Conservation (phyloP, 1,140 invertebrate species). For the Lepidurus arcticus region DNA sequence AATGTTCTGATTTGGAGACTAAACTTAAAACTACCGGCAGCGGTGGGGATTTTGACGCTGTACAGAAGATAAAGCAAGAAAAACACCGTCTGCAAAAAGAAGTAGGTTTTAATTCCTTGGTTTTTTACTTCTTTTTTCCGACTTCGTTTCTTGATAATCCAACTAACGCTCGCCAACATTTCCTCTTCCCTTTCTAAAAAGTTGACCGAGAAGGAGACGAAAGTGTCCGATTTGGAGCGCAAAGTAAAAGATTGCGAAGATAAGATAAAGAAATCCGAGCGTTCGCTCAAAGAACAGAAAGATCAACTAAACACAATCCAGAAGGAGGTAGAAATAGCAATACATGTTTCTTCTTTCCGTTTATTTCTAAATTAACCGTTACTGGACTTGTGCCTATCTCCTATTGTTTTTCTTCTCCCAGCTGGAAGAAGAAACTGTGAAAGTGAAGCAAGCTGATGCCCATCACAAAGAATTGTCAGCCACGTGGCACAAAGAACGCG, state of each 20-base stretch:
- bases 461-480: conserved; percentile 49
- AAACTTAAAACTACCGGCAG: conserved; percentile 35
- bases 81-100: conserved; percentile 54
- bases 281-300: conserved; percentile 51
- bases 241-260: conserved; percentile 56
- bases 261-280: conserved; percentile 55
- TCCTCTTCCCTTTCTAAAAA: conserved; percentile 35
- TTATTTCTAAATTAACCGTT: conserved; percentile 6
- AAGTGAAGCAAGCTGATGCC: conserved; percentile 51
- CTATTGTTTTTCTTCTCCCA: conserved; percentile 39
- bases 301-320: conserved; percentile 55
- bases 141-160: not conserved
- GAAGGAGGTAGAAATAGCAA: conserved; percentile 48
- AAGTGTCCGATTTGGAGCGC: conserved; percentile 53
- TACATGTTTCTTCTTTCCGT: not conserved
- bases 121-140: no score
- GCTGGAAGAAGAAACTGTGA: conserved; percentile 55
- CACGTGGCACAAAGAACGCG: conserved; percentile 41
- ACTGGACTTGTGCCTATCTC: conserved; percentile 27
- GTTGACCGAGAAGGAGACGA: conserved; percentile 53
- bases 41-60: conserved; percentile 37
- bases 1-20: conserved; percentile 46
- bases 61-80: conserved; percentile 47
- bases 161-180: not conserved
- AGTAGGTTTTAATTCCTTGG: conserved; percentile 41